Evolutionary conservation across 2,888 invertebrate species (phyloP), one percentile per base, ranked within the genome.

Genomic region (Aphidius colemani): DNA sequence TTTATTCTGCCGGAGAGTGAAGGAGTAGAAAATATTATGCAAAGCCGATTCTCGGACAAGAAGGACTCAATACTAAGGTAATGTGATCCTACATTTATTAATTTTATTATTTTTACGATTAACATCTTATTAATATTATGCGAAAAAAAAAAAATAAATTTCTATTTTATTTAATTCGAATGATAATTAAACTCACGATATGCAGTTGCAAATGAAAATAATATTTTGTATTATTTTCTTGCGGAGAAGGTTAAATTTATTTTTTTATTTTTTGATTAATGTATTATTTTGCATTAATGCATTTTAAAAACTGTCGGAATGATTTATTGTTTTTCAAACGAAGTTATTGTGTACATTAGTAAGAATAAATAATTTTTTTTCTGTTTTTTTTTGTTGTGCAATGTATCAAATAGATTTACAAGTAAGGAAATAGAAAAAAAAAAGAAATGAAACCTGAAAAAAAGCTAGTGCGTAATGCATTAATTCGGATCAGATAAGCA

Each of bases 1-100:
- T 44, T 49, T 62, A 18, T 56, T 56, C 44, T 51, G 43, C 49
- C 61, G 64, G 43, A 53, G 13, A n/a, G 49, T 46, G 43, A 61
- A 59, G 59, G 46, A 61, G 63, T 66, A 43, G 55, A 65, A 66
- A 69, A 58, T 69, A 74, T 73, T 72, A 73, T 73, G 73, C 72
- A 69, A 73, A 72, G 72, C 72, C 69, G 69, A 71, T 68, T 69
- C 63, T 45, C 41, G 51, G 60, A 63, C 30, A 44, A 30, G 30
- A 30, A 30, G 5, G 30, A 30, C 5, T 30, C 49, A 43, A 10
- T 46, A 55, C 60, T 64, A 59, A 40, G 59, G 40, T 8, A 55
- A 56, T 59, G 59, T 56, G 59, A 59, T 49, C 56, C 63, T 11
- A 10, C 39, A 63, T 63, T 55, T 55, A 57, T 45, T 46, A 57